phyloP scores from a whole-genome alignment of 1,140 invertebrate species.

The Ceratitis capitata region DNA sequence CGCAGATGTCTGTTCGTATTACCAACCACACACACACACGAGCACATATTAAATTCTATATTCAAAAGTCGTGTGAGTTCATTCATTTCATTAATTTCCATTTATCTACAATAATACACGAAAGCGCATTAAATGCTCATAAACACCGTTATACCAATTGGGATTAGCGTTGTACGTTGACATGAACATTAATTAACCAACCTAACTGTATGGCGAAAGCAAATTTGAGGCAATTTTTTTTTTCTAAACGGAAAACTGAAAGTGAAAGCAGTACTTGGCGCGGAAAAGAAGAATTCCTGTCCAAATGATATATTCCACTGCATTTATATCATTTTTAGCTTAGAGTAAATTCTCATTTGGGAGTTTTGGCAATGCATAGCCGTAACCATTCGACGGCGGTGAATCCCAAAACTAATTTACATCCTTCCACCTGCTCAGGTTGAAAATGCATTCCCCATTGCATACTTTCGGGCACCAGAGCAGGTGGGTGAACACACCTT shows the following conservation, averaged over 20 bases:
- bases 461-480: neutral
- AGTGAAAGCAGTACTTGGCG: neutral
- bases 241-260: neutral
- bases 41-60: neutral
- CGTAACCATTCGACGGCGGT: too few species aligned
- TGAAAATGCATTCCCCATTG: slow-evolving; percentile 2
- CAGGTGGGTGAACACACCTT: neutral
- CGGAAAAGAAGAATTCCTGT: neutral
- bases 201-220: neutral
- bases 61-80: neutral
- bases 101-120: neutral
- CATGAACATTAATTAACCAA: slow-evolving; percentile 17
- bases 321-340: neutral
- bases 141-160: neutral
- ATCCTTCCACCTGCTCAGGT: neutral
- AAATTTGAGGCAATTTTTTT: neutral
- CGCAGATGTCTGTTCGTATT: neutral
- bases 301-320: neutral
- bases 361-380: slow-evolving; percentile 9
- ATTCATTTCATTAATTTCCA: slow-evolving; percentile 8
- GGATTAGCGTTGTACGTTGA: slow-evolving; percentile 15
- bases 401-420: slow-evolving; percentile 24
- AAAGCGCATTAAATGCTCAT: neutral
- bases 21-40: neutral
- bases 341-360: slow-evolving; percentile 11